Evolutionary conservation across 2,113 vertebrate genomes (phyloP), one percentile per base, ranked within the genome.

Genomic region (Oncorhynchus gorbuscha): DNA sequence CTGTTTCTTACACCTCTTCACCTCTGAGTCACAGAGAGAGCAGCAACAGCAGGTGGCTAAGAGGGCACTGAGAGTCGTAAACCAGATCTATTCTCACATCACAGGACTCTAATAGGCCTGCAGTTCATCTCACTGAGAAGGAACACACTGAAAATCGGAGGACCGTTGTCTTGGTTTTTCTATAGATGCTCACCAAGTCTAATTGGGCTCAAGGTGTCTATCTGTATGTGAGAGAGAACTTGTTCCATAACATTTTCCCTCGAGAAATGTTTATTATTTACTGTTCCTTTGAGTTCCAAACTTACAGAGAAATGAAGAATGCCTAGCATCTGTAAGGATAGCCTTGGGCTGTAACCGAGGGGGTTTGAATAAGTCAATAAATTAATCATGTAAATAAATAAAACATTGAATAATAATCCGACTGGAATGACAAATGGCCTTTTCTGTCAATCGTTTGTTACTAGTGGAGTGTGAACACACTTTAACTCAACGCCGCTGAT

Each of bases 231-330:
- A 64, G 30, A 66, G 9, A 2, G 58, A 4, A 55, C 12, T 59
- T 51, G 48, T 14, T 75, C 24, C 45, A 20, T 71, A 18, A 39
- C 6, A 45, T 79, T 51, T 69, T 74, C 75, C 75, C 55, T 68
- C 48, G 45, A 80, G 81, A 69, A 24, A 66, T 69, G 74, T 80
- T 69, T 58, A 75, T 81, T 68, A 71, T 79, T 39, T 76, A 32
- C 39, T 75, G 59, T 77, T 72, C 35, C 58, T 55, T 59, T 30
- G 71, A 3, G 24, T 74, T 70, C 69, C 49, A 68, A 65, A 22
- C 76, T 83, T 62, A 75, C 73, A 76, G 61, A 82, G 81, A 83
- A 77, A 83, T 76, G 51, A 69, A 61, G 49, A 74, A 72, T 77
- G 35, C 73, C 76, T 76, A 73, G 76, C 81, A 81, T 76, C 70